Percentiles rank a stretch among this genome's conserved stretches.
These are phyloP conservation scores for Ariolimax columbianus DNA, from an alignment of 2,888 invertebrate species.

Conservation along the genomic window DNA sequence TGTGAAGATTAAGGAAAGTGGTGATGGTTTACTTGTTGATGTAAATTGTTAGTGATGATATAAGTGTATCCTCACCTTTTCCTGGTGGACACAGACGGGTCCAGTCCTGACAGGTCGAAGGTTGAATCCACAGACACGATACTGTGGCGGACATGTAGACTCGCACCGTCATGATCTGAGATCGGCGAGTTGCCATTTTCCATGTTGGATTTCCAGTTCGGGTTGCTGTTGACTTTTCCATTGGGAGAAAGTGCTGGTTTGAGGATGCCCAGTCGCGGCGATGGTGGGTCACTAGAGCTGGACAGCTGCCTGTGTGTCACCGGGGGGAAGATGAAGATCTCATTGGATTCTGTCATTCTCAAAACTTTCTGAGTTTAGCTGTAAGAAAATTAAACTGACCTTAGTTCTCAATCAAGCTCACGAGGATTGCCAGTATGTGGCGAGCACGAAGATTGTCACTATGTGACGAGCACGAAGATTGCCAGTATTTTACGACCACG, in stretches of 20 bases:
- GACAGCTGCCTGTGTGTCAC: background rate
- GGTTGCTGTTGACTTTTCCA: constrained; percentile 2
- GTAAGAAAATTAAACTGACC: too few relatives aligned
- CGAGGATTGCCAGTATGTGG: too few relatives aligned
- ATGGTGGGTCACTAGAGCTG: background rate
- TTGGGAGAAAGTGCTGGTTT: background rate
- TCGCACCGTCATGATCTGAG: background rate
- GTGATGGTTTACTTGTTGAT: too few relatives aligned
- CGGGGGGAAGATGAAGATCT: background rate
- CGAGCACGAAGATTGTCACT: too few relatives aligned
- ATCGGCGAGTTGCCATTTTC: background rate
- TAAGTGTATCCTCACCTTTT: constrained; percentile 8
- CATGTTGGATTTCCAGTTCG: background rate
- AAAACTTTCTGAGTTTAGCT: too few relatives aligned
- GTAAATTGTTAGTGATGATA: too few relatives aligned
- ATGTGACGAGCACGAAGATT: too few relatives aligned
- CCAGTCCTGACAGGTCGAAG: background rate
- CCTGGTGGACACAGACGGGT: background rate
- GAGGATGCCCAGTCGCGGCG: constrained; percentile 19
- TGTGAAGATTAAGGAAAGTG: too few relatives aligned
- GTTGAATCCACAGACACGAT: constrained; percentile 38
- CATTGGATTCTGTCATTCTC: background rate
- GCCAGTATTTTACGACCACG: too few relatives aligned
- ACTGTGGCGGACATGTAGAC: constrained; percentile 33
- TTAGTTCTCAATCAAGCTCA: too few relatives aligned